Base-by-base conservation (phyloP, 1,140 invertebrate genomes). In the Brachionus plicatilis region DNA sequence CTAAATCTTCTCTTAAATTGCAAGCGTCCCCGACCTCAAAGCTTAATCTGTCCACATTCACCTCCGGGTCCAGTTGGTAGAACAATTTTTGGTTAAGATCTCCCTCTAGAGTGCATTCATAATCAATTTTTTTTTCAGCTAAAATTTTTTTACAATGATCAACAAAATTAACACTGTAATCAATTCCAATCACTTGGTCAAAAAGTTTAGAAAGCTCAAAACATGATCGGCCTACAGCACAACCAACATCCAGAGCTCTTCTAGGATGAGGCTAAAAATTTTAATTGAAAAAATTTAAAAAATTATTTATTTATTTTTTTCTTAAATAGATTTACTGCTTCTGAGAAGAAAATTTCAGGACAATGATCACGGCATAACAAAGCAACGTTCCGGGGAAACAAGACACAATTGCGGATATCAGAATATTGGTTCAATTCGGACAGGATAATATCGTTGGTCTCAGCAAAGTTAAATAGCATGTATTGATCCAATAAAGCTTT, bases 161-260 rank as follows among this genome's bases (percentile, higher is more conserved):
- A 12, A 90, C 85, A 86, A 90, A 90, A 3, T 86, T 86, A 37
- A 87, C 86, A 79, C 88, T 90, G 85, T 88, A 89, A 83, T 90
- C 89, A 65, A 90, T 87, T 33, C 89, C 89, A 14, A 89, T 86
- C 2, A 89, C 88, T 82, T 88, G 86, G 20, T 88, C 85, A 86
- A 90, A 88, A 27, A 76, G 75, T 65, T 86, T 83, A 2, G 88
- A 83, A 29, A 90, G 79, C 72, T 90, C 89, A 87, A 90, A 90
- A 2, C 87, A 85, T 56, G 88, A 87, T 53, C 89, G 70, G 1
- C 89, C 89, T 53, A 90, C 89, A 60, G 88, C 89, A 87, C 89
- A 90, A 24, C 89, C 89, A 27, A 76, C 43, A 27, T 76, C 72
- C 14, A 76, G 43, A 27, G 72, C 72, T 12, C 41, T 76, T 47